Evolutionary conservation across 2,888 invertebrate species (phyloP).

Genomic region (Cyaniris semiargus): DNA sequence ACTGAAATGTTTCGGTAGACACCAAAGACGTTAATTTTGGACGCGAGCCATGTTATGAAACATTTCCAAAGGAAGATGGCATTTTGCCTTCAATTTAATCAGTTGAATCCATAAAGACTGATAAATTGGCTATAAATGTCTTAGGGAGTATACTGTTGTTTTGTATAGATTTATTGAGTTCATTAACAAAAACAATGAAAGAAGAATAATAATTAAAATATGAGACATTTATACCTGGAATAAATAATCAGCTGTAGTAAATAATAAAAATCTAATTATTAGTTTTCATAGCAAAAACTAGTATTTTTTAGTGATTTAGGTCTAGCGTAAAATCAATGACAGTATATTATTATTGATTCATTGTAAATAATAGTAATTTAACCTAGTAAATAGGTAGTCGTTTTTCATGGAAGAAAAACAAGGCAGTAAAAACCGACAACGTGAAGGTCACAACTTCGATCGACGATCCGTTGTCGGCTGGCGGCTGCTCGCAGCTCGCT

Average conservation of each 20-base stretch:
- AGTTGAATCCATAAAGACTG: background rate
- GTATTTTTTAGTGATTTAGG: background rate
- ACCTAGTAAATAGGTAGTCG: background rate
- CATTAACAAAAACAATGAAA: background rate
- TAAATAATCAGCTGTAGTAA: background rate
- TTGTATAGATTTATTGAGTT: background rate
- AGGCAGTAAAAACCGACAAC: constrained; percentile 33
- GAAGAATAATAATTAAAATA: background rate
- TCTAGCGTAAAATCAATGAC: background rate
- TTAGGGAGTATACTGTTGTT: background rate
- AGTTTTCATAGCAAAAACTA: background rate
- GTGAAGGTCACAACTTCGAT: constrained; percentile 48
- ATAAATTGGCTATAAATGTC: background rate
- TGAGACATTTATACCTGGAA: background rate
- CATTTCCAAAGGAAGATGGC: background rate
- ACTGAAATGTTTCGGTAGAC: background rate
- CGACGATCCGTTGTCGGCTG: constrained; percentile 41
- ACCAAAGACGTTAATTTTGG: background rate
- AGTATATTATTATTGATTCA: background rate
- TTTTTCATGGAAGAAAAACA: constrained; percentile 19
- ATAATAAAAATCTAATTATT: background rate
- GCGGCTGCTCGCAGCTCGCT: constrained; percentile 35
- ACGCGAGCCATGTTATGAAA: background rate
- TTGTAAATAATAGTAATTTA: background rate
- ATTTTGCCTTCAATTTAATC: background rate